Conservation (phyloP, 2,113 vertebrate species). For the Cyrtonyx montezumae region DNA sequence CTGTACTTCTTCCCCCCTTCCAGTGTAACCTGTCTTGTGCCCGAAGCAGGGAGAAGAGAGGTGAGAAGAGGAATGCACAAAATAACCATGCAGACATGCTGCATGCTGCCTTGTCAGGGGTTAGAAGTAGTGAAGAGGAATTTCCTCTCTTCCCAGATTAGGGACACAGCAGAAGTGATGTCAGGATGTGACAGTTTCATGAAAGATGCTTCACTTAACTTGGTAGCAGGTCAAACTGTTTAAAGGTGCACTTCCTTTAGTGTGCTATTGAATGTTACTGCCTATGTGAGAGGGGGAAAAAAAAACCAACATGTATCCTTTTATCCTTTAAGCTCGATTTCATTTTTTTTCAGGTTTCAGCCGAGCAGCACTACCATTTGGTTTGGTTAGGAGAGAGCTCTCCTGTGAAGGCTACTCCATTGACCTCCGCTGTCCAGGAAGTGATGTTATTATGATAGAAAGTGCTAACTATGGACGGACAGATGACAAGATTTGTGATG, state of each 20-base stretch:
- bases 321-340: not conserved
- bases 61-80: not conserved
- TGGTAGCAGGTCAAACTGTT: not conserved
- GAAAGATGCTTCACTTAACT: not conserved
- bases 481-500: constrained; percentile 99
- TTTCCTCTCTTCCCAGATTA: not conserved
- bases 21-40: not conserved
- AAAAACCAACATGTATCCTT: not conserved
- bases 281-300: not conserved
- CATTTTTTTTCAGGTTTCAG: constrained; percentile 85
- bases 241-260: not conserved
- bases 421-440: constrained; percentile 97
- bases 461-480: constrained; percentile 98
- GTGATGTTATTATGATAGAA: constrained; percentile 99
- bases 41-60: not conserved
- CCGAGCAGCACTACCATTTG: constrained; percentile 94
- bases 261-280: not conserved
- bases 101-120: not conserved
- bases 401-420: constrained; percentile 99
- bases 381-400: constrained; percentile 94
- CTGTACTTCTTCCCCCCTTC: not conserved
- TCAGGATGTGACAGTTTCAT: not conserved
- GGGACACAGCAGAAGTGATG: not conserved
- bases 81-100: not conserved
- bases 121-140: not conserved